Base-by-base conservation (phyloP, 2,797 vertebrate genomes). In the Chelidonichthys spinosus region DNA sequence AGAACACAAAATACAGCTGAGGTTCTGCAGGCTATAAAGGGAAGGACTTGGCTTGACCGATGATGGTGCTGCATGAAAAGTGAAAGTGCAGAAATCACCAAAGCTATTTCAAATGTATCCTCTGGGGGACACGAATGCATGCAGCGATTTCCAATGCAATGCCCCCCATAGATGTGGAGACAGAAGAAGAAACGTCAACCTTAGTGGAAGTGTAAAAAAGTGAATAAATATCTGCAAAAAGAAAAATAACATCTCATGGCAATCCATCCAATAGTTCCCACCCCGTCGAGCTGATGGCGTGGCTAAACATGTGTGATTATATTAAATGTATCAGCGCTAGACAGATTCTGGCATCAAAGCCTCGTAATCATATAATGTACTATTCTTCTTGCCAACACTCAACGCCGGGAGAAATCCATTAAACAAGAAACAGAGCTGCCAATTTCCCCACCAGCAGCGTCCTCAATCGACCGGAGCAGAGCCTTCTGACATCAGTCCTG, bases 351-450 rank as follows among this genome's bases (percentile, higher is more conserved):
- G 60, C 63, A 74, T 72, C 42, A 72, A 59, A 62, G 61, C 56
- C 33, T 70, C 59, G 33, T 42, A 46, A 64, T 54, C 18, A 52
- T 25, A 10, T 17, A 15, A 15, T 2, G 2, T 3, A 1, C 5
- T 55, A 58, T 36, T 56, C 33, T 11, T 58, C 50, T 55, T 46
- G 65, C 14, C 32, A 17, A 61, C 17, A 11, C 8, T 56, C 10
- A 54, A 49, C 18, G 42, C 11, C 46, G 54, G 35, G n/a, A 70
- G 64, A 54, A 78, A 74, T 18, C 60, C 50, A 72, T 74, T 72
- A 68, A 17, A 32, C 0, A 40, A 63, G 46, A 80, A 60, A 63
- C 43, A 64, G 58, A 77, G 58, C 17, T 55, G 56, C 53, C 25
- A 56, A 54, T 75, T 76, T 68, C 71, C 52, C 52, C 63, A 60